A percentile compares a stretch with the other conserved stretches of the same genome.
Evolutionary conservation across 1,140 invertebrate species (phyloP).

Genomic region (Elymnias hypermnestra): DNA sequence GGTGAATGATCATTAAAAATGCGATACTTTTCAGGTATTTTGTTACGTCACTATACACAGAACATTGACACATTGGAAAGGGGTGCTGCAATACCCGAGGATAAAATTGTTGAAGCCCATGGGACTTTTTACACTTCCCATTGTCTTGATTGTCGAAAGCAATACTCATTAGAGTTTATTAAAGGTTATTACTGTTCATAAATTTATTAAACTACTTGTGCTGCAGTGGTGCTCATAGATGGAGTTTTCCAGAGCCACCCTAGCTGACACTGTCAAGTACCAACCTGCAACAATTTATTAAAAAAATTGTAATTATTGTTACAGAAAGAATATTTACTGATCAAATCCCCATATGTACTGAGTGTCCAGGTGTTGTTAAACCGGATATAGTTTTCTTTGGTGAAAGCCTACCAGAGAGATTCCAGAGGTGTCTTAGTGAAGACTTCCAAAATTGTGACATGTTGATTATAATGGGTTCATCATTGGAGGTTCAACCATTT

Average conservation of each 20-base stretch:
- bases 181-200: too few relatives aligned
- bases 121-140: conserved; percentile 94
- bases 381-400: conserved; percentile 98
- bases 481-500: conserved; percentile 95
- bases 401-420: conserved; percentile 88
- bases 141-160: conserved; percentile 86
- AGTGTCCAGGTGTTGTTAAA: conserved; percentile 86
- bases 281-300: too few relatives aligned
- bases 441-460: conserved; percentile 94
- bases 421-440: conserved; percentile 79
- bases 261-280: too few relatives aligned
- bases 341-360: conserved; percentile 85
- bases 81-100: conserved; percentile 88
- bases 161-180: conserved; percentile 87
- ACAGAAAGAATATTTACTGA: conserved; percentile 86
- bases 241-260: too few relatives aligned
- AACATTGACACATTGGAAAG: conserved; percentile 97
- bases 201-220: too few relatives aligned
- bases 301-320: too few relatives aligned
- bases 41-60: conserved; percentile 92
- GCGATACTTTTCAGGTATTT: conserved; percentile 76
- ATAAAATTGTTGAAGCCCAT: conserved; percentile 95
- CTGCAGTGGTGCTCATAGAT: too few relatives aligned
- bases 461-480: conserved; percentile 96
- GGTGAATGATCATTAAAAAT: too few relatives aligned